Evolutionary conservation across 2,888 invertebrate species (phyloP), one percentile per base, ranked within the genome.

Genomic region (Lissonota sp.): DNA sequence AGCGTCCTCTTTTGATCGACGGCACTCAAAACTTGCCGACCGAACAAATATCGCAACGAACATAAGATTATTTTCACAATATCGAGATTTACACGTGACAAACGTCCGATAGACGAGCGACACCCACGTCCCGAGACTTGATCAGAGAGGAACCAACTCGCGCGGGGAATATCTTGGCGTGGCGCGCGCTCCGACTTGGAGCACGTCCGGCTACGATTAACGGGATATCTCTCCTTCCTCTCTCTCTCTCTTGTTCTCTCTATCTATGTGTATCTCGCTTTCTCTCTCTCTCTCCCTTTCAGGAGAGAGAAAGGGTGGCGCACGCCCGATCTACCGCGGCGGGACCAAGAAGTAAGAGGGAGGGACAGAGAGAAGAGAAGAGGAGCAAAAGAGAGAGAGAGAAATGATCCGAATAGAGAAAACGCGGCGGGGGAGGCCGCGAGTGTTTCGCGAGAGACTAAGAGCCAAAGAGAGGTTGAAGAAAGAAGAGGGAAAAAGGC

Each of bases 251-350:
- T 69, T 62, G 66, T 2, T 37, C 60, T 66, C 26, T 44, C 73
- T 60, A 16, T 16, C 73, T 63, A 80, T 78, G 75, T 79, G 70
- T 60, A 67, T 78, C 72, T 12, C 74, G 73, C 80, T 73, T 53
- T 62, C 42, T 74, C 72, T 58, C 64, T 67, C 58, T 73, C 71
- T 79, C 73, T 73, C 73, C 73, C 64, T 70, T 53, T 58, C 64
- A 44, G 62, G 70, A 67, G 73, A 75, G 71, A 57, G 75, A 70
- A 78, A 71, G 78, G 78, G 73, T 79, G 73, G 74, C 66, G 53
- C 70, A 73, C 71, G 64, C 78, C 63, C 16, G 71, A 83, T 79
- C 82, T 82, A 82, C 80, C 85, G 84, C 72, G 77, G 83, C 73
- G 78, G 81, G 69, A 74, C 58, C 53, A 26, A 44, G n/a, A 37